phyloP scores from a whole-genome alignment of 2,797 vertebrate genomes.

The Enteromius radiatus region DNA sequence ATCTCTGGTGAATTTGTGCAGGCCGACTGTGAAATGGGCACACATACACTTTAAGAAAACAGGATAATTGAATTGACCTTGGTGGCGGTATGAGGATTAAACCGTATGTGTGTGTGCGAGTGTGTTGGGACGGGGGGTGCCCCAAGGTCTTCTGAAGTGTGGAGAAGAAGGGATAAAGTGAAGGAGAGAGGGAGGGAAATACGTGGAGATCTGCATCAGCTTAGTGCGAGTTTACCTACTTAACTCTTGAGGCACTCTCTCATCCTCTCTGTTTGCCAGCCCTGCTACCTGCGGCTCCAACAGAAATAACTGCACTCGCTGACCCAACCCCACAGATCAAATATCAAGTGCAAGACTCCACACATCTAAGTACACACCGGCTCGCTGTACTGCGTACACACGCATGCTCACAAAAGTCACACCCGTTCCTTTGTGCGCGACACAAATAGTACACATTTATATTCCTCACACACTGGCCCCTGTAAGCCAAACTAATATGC shows the following conservation, averaged over 20 bases:
- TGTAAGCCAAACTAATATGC: conserved; percentile 21
- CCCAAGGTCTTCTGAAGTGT: conserved; percentile 76
- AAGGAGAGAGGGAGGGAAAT: conserved; percentile 49
- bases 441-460: conserved; percentile 22
- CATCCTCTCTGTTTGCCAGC: conserved; percentile 45
- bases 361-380: conserved; percentile 43
- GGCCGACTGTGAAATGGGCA: conserved; percentile 85
- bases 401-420: background rate
- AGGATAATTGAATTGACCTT: conserved; percentile 88
- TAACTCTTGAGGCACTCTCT: conserved; percentile 50
- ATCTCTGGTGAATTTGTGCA: conserved; percentile 83
- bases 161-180: conserved; percentile 66
- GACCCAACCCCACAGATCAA: conserved; percentile 54
- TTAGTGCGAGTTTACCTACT: conserved; percentile 58
- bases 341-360: conserved; percentile 47
- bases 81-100: conserved; percentile 80
- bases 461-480: background rate
- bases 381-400: conserved; percentile 20
- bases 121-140: conserved; percentile 71
- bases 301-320: conserved; percentile 48
- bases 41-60: conserved; percentile 79
- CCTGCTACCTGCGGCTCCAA: conserved; percentile 48
- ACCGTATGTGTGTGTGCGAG: conserved; percentile 65
- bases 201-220: conserved; percentile 55
- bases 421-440: conserved; percentile 19